phyloP scores from a whole-genome alignment of 2,113 vertebrate genomes.

The Zosterops lateralis region DNA sequence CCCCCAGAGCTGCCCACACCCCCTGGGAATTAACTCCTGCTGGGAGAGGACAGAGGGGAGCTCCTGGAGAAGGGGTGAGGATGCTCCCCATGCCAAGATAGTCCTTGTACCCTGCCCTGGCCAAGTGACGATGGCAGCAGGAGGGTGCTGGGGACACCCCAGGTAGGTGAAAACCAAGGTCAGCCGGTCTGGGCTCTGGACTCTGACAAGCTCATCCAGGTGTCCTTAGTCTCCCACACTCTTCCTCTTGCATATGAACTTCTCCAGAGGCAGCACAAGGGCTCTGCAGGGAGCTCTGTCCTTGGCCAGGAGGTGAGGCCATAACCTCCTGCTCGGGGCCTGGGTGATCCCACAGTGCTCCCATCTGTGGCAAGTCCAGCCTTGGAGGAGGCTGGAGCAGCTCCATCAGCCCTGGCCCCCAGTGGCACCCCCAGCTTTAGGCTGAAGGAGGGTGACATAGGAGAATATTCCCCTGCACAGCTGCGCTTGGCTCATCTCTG shows the following conservation, averaged over 20 bases:
- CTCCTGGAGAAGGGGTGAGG: not conserved
- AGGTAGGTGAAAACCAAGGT: not conserved
- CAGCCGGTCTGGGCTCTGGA: not conserved
- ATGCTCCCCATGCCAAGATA: not conserved
- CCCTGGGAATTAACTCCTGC: not conserved
- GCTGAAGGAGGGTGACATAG: not conserved
- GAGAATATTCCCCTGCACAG: not conserved
- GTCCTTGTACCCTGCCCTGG: not conserved
- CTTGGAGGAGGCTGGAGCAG: not conserved
- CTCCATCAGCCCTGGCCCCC: not conserved
- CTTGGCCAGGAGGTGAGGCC: not conserved
- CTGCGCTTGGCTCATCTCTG: fast-evolving
- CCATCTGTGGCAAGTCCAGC: fast-evolving
- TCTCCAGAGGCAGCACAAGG: not conserved
- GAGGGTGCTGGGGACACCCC: not conserved
- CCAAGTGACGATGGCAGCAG: not conserved
- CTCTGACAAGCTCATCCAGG: not conserved
- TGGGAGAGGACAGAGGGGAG: not conserved
- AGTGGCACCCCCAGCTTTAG: not conserved
- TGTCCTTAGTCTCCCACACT: not conserved
- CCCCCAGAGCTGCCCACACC: not conserved
- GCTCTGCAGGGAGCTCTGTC: not conserved
- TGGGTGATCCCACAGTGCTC: not conserved
- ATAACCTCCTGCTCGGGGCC: not conserved
- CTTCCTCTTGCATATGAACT: not conserved